Conservation (phyloP, 2,113 vertebrate genomes). For the Nycticebus coucang region DNA sequence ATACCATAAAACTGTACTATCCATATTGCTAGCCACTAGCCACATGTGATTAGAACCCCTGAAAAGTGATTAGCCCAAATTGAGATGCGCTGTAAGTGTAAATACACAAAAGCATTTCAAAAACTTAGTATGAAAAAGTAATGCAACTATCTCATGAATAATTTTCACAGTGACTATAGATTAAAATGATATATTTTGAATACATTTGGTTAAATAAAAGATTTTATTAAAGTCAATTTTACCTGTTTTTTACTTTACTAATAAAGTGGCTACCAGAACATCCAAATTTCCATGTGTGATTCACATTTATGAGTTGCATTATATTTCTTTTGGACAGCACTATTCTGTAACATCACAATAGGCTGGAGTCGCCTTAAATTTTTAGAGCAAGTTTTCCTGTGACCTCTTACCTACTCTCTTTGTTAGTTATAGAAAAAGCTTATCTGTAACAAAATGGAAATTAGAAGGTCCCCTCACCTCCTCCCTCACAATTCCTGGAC, state of each 20-base stretch:
- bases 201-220: neutral
- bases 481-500: neutral
- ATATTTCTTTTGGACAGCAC: neutral
- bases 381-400: neutral
- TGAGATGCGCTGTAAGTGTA: neutral
- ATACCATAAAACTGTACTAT: neutral
- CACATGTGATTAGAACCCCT: neutral
- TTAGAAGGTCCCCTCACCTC: neutral
- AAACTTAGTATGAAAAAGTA: neutral
- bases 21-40: neutral
- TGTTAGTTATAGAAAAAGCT: neutral
- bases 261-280: neutral
- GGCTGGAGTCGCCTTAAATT: neutral
- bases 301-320: neutral
- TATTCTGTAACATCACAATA: neutral
- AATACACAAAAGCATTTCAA: neutral
- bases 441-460: neutral
- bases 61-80: neutral
- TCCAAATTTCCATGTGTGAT: neutral
- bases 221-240: constrained; percentile 4
- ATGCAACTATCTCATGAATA: neutral
- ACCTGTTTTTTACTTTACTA: neutral
- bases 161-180: neutral
- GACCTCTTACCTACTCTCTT: neutral
- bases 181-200: neutral